phyloP scores from a whole-genome alignment of 2,888 invertebrate genomes.

The Belgica antarctica region DNA sequence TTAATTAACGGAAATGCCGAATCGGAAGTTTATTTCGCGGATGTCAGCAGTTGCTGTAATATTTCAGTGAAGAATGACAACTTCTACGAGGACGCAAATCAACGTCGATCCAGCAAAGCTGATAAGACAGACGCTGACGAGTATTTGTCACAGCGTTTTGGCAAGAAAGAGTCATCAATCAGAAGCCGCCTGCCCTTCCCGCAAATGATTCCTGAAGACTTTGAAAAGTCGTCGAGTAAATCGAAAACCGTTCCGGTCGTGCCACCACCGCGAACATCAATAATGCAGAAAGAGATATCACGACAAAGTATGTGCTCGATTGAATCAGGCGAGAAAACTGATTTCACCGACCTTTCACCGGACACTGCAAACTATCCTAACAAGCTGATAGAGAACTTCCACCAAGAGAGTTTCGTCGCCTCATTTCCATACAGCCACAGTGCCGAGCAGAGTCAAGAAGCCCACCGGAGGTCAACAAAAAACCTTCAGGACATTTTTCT shows the following conservation, averaged over 20 bases:
- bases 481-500: conserved; percentile 55
- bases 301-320: conserved; percentile 55
- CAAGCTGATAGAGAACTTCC: conserved; percentile 25
- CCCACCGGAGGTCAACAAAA: conserved; percentile 54
- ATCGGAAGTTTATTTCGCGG: conserved; percentile 82
- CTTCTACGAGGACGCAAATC: conserved; percentile 53
- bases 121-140: conserved; percentile 57
- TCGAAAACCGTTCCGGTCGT: conserved; percentile 2
- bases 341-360: conserved; percentile 55
- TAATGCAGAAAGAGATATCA: conserved; percentile 52
- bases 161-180: conserved; percentile 61
- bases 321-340: conserved; percentile 55
- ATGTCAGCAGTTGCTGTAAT: conserved; percentile 80
- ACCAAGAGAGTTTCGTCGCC: conserved; percentile 51
- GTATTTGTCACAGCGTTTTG: conserved; percentile 60
- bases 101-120: conserved; percentile 40
- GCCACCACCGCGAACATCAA: conserved; percentile 49
- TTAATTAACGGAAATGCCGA: conserved; percentile 57
- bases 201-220: conserved; percentile 55
- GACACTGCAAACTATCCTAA: conserved; percentile 51
- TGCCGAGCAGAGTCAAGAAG: conserved; percentile 55
- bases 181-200: conserved; percentile 61
- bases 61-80: conserved; percentile 63
- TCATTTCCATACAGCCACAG: conserved; percentile 54
- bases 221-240: conserved; percentile 46